phyloP scores from a whole-genome alignment of 2,797 vertebrate genomes.

The Anas capensis region DNA sequence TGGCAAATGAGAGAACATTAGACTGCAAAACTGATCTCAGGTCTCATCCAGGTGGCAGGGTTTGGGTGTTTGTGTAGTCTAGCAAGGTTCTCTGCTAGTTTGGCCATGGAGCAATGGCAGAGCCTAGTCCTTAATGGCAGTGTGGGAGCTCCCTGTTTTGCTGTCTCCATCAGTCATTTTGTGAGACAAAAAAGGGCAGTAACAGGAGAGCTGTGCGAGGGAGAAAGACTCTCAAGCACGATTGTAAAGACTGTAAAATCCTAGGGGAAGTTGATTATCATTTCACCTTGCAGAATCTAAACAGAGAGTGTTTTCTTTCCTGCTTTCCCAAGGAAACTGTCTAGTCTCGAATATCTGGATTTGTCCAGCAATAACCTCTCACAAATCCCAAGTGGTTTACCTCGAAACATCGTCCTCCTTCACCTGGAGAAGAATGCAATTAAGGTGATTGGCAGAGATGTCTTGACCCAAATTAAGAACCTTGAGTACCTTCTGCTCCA shows the following conservation, averaged over 20 bases:
- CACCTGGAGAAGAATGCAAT: constrained; percentile 97
- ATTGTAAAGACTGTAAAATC: background rate
- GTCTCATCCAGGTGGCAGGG: background rate
- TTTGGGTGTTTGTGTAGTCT: background rate
- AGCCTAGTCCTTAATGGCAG: background rate
- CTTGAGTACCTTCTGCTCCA: constrained; percentile 97
- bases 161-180: background rate
- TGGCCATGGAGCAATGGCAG: background rate
- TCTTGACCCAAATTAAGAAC: constrained; percentile 88
- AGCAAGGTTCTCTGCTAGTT: background rate
- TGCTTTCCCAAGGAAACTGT: constrained; percentile 83
- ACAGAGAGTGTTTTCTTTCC: constrained; percentile 45
- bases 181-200: background rate
- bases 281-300: constrained; percentile 42
- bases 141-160: background rate
- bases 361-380: constrained; percentile 96
- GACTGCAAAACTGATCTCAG: background rate
- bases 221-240: background rate
- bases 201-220: background rate
- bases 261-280: background rate
- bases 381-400: constrained; percentile 90
- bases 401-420: constrained; percentile 91
- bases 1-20: background rate
- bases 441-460: constrained; percentile 85
- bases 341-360: constrained; percentile 93